Conservation (phyloP, 2,888 invertebrate species). For the Anoncus sp. region DNA sequence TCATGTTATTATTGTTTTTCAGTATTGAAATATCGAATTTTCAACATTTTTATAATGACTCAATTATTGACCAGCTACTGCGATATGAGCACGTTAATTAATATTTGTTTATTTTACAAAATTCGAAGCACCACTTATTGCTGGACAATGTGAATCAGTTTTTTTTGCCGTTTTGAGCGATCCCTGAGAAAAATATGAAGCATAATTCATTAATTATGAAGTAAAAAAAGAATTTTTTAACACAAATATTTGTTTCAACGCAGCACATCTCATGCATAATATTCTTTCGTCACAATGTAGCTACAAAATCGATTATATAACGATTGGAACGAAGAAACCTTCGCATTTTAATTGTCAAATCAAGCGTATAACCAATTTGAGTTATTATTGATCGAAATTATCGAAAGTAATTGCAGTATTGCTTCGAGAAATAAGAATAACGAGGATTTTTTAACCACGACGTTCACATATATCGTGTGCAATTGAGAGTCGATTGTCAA, state of each 20-base stretch:
- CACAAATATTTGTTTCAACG: neutral
- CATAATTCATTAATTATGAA: neutral
- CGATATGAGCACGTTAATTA: too few species aligned
- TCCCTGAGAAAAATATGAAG: too few species aligned
- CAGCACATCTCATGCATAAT: neutral
- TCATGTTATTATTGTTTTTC: too few species aligned
- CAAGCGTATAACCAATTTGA: neutral
- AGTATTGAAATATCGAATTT: too few species aligned
- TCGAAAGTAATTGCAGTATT: neutral
- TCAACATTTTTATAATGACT: too few species aligned
- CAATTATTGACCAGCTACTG: too few species aligned
- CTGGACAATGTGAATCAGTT: neutral
- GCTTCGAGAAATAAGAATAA: neutral
- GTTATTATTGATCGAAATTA: neutral
- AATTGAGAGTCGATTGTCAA: conserved; percentile 17
- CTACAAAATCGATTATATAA: too few species aligned
- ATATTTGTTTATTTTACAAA: too few species aligned
- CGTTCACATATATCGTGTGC: neutral
- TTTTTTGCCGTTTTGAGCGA: neutral
- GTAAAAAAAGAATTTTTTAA: too few species aligned
- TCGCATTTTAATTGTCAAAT: neutral
- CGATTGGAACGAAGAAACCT: too few species aligned
- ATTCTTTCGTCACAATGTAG: neutral
- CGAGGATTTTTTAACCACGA: neutral
- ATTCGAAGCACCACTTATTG: too few species aligned